Base-by-base conservation (phyloP, 1,140 invertebrate genomes). In the Cephus cinctus region DNA sequence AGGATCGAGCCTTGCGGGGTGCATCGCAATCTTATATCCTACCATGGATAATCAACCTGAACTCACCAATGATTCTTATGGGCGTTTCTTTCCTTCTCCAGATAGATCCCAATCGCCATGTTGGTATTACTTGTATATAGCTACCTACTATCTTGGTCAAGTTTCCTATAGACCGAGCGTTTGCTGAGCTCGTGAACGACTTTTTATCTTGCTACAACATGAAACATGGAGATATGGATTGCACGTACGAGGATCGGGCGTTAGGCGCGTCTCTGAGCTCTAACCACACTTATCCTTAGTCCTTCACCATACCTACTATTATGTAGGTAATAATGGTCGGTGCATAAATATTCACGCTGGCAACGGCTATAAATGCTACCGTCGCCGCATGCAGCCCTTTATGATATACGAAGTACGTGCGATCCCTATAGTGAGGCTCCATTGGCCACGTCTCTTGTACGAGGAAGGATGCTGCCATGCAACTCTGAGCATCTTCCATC, bases 331-430 rank as follows among this genome's bases (percentile, higher is more conserved):
- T 70, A 70, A 73, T 70, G 65, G 64, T 65, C 57, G 56, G 51
- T 54, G 63, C 70, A 73, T 75, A 74, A 74, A 75, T 75, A 75
- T 75, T 75, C 73, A 72, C 65, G 63, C 68, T 59, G 63, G 59
- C 61, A 54, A 64, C 63, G 63, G 58, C 59, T 62, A 65, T 74
- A 73, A 74, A 75, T 65, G 71, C 70, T 73, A 71, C 71, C 55
- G 65, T 68, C 53, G 59, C 57, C 61, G 55, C 51, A 41, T 51
- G 39, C 48, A 12, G 46, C 45, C 40, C 43, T 47, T 38, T 38
- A 48, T 38, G 31, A 27, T 43, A 32, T 30, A 35, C 23, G 23
- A 49, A 21, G 36, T 8, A 32, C 30, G 31, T 25, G 23, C 22
- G 27, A n/a, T n/a, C n/a, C n/a, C n/a, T n/a, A n/a, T n/a, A n/a